These are phyloP conservation scores for Scaptomyza polygonia DNA, from an alignment of 2,888 invertebrate species.

Conservation along the genomic window DNA sequence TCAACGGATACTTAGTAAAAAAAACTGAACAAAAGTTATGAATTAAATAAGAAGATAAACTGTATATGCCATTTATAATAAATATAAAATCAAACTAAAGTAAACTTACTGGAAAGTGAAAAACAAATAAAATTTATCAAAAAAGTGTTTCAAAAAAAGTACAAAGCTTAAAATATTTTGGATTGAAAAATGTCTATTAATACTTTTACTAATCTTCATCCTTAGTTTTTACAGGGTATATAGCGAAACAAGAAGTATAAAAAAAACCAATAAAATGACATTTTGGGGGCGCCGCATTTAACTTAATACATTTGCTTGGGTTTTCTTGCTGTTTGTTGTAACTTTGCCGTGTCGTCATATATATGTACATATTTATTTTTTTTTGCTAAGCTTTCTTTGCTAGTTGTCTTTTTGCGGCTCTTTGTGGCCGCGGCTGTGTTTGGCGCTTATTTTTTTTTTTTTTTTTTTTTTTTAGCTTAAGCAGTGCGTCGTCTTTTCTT, in stretches of 20 bases:
- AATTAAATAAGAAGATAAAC: too few relatives aligned
- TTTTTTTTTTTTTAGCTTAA: constrained; percentile 9
- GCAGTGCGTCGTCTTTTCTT: not conserved
- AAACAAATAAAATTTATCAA: too few relatives aligned
- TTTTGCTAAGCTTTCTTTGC: not conserved
- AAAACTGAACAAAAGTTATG: not conserved
- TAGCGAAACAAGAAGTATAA: not conserved
- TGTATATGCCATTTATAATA: too few relatives aligned
- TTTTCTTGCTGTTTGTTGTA: not conserved
- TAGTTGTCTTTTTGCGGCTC: constrained; percentile 3
- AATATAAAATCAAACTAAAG: too few relatives aligned
- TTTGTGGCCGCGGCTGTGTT: constrained; percentile 26
- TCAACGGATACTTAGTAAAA: not conserved
- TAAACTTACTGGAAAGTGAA: too few relatives aligned
- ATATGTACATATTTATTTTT: not conserved
- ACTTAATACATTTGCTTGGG: constrained; percentile 6
- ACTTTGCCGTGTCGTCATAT: not conserved
- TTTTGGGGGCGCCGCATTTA: constrained; percentile 38
- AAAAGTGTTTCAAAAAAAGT: too few relatives aligned
- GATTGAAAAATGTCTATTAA: too few relatives aligned
- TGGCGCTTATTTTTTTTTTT: not conserved
- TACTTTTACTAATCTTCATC: not conserved
- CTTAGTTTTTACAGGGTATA: not conserved
- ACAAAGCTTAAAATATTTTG: too few relatives aligned
- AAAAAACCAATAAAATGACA: constrained; percentile 35